phyloP scores from a whole-genome alignment of 2,888 invertebrate genomes.

The Himalopsyche kuldschensis region DNA sequence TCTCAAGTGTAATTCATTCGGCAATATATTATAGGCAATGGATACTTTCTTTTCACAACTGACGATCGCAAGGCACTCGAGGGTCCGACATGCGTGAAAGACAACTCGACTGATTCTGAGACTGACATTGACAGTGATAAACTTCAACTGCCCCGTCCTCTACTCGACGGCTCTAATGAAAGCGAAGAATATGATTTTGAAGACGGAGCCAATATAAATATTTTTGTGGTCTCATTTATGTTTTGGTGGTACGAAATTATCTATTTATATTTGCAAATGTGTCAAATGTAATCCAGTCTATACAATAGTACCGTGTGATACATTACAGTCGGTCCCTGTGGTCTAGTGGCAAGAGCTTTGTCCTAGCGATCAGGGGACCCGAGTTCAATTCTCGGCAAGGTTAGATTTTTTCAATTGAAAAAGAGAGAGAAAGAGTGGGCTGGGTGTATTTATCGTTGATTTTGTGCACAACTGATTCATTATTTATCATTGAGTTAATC shows the following conservation, averaged over 20 bases:
- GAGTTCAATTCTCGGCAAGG: too few relatives aligned
- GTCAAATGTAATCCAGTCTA: too few relatives aligned
- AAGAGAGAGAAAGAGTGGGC: too few relatives aligned
- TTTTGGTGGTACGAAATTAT: conserved; percentile 66
- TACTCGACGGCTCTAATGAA: conserved; percentile 29
- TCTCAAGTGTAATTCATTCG: background rate
- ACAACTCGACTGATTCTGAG: conserved; percentile 20
- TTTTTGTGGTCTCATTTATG: conserved; percentile 75
- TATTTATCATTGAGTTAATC: too few relatives aligned
- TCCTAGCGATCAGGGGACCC: too few relatives aligned
- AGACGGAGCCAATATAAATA: conserved; percentile 66
- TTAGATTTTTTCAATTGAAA: too few relatives aligned
- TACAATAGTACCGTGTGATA: too few relatives aligned
- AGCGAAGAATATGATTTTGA: conserved; percentile 39
- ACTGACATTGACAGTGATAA: background rate
- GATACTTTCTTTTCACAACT: conserved; percentile 73
- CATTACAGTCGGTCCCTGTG: too few relatives aligned
- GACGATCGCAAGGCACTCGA: conserved; percentile 56
- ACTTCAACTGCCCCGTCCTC: conserved; percentile 18
- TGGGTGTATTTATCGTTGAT: too few relatives aligned
- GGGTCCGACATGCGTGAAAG: conserved; percentile 49
- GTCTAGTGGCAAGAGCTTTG: too few relatives aligned
- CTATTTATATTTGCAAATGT: too few relatives aligned
- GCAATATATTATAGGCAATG: conserved; percentile 61
- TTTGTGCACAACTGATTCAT: too few relatives aligned